phyloP scores from a whole-genome alignment of 1,140 invertebrate species.

The Musca vetustissima region DNA sequence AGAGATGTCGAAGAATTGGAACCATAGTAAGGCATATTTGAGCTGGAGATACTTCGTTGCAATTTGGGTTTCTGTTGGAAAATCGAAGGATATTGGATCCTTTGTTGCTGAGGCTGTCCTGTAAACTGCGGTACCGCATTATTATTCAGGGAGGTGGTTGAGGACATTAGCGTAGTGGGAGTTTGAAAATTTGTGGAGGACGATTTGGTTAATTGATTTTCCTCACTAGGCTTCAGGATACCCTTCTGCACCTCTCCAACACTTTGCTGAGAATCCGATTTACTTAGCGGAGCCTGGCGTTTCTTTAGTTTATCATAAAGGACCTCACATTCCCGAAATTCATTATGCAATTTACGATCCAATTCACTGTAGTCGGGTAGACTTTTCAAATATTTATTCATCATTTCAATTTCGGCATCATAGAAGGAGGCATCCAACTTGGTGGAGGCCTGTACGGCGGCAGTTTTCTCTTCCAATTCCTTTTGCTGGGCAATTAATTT shows the following conservation, averaged over 20 bases:
- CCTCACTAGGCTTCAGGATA: not conserved
- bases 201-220: constrained; percentile 37
- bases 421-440: constrained; percentile 53
- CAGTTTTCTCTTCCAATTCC: constrained; percentile 44
- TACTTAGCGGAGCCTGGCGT: constrained; percentile 38
- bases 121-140: not conserved
- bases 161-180: not conserved
- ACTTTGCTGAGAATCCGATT: constrained; percentile 49
- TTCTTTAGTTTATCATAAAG: constrained; percentile 50
- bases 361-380: constrained; percentile 53
- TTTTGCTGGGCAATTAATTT: constrained; percentile 49
- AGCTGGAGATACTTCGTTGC: constrained; percentile 51
- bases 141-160: not conserved
- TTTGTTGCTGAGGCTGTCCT: not conserved
- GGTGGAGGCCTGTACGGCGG: constrained; percentile 39
- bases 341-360: constrained; percentile 50
- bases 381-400: constrained; percentile 55
- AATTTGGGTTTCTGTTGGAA: constrained; percentile 40
- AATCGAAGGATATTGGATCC: constrained; percentile 46
- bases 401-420: constrained; percentile 55
- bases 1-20: not conserved
- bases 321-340: constrained; percentile 54
- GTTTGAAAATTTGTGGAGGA: constrained; percentile 32
- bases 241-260: constrained; percentile 2
- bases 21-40: constrained; percentile 38